Base-by-base conservation (phyloP, 2,888 invertebrate genomes). In the Melieria omissa region DNA sequence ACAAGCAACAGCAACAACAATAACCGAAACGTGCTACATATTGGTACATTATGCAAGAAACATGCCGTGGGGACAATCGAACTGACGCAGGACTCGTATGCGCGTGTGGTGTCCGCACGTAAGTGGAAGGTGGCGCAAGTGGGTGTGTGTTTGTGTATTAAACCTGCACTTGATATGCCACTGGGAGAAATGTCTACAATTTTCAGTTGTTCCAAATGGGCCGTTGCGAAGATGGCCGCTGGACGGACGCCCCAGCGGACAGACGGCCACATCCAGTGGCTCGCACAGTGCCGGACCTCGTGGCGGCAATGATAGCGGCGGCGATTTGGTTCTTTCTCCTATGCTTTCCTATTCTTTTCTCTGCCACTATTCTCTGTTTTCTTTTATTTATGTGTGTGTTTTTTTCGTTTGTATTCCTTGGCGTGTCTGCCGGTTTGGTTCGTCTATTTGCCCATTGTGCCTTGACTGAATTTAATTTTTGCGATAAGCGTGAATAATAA, bases 131-230 rank as follows among this genome's bases (percentile, higher is more conserved):
- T 12, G 49, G n/a, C 42, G 42, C 29, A 41, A 10, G 29, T 60
- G 8, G 12, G 42, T 60, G 29, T 10, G 61, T 44, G 61, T 44
- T 52, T 52, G 10, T 52, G 52, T 14, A 49, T 49, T 9, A 52
- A 52, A 52, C 52, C 14, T 7, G 52, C 52, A 52, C 14, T 52
- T 52, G 52, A 52, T 29, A 29, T 58, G 61, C 61, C 61, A 1
- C 61, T 1, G 44, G 61, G 61, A 61, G 61, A 42, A 61, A 61
- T 42, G 61, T 61, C 44, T 61, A 44, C 41, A 45, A 61, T 61
- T 61, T 61, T 61, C 44, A 42, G 44, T 61, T 42, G 44, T 42
- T 44, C 44, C 61, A 29, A 29, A 29, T 29, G 29, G 29, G 29
- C 29, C 29, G 29, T 29, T 29, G 29, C 29, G 1, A 29, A 29